These are phyloP conservation scores for Neodiprion fabricii DNA, from an alignment of 1,140 invertebrate genomes.

Conservation along the genomic window DNA sequence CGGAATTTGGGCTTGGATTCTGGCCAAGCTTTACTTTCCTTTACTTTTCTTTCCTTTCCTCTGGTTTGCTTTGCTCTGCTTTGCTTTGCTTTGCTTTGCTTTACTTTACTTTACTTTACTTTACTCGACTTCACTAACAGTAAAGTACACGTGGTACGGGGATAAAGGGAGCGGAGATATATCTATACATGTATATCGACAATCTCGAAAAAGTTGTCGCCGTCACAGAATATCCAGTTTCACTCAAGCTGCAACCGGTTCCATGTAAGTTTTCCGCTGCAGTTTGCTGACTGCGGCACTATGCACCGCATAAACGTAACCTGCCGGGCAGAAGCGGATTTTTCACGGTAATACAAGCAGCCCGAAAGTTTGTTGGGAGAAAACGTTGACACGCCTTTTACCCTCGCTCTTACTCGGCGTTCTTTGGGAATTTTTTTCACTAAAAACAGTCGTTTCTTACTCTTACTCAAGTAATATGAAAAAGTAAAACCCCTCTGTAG, in stretches of 20 bases:
- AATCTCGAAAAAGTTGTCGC: conserved; percentile 3
- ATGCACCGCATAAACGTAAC: background rate
- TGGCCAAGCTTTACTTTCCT: conserved; percentile 52
- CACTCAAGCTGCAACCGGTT: background rate
- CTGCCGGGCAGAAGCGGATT: background rate
- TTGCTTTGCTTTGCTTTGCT: background rate
- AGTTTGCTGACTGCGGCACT: background rate
- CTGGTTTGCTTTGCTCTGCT: background rate
- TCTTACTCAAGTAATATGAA: background rate
- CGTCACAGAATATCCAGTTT: background rate
- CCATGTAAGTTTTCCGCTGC: background rate
- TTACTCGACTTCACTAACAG: conserved; percentile 24
- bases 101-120: conserved; percentile 8
- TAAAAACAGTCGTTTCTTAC: background rate
- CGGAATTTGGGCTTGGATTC: conserved; percentile 50
- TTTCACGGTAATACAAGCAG: conserved; percentile 7
- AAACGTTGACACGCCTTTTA: background rate
- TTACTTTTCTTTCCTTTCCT: conserved; percentile 31
- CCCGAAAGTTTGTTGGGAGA: background rate
- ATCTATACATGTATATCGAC: conserved; percentile 14
- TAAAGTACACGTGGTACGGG: conserved; percentile 14
- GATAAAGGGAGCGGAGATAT: conserved; percentile 35
- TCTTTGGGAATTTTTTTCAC: no score
- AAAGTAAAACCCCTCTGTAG: background rate
- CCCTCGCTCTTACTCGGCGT: background rate